Evolutionary conservation across 2,797 vertebrate genomes (phyloP).

Genomic region (Pampus argenteus): DNA sequence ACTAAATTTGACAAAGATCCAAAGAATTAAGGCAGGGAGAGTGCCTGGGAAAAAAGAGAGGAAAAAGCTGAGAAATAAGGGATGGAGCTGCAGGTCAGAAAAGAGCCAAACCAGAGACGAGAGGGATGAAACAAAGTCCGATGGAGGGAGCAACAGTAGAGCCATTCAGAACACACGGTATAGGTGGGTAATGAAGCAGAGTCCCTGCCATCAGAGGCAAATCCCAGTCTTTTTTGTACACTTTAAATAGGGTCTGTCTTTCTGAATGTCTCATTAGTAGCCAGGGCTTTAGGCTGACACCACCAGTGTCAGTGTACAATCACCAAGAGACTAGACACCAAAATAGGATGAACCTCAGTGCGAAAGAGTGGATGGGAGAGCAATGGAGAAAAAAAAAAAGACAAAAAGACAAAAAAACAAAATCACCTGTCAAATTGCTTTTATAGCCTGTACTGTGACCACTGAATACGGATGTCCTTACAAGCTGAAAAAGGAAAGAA

Average conservation of each 20-base stretch:
- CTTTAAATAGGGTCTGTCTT: constrained; percentile 67
- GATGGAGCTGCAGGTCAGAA: constrained; percentile 22
- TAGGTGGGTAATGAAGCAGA: constrained; percentile 71
- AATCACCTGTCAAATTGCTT: constrained; percentile 52
- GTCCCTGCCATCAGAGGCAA: constrained; percentile 68
- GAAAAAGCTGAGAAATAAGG: constrained; percentile 20
- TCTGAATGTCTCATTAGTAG: constrained; percentile 76
- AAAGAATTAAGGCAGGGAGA: constrained; percentile 44
- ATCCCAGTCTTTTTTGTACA: constrained; percentile 58
- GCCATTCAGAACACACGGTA: constrained; percentile 27
- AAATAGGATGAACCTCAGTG: constrained; percentile 57
- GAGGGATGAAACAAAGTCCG: constrained; percentile 34
- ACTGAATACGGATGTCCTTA: constrained; percentile 35
- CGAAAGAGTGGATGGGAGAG: constrained; percentile 26
- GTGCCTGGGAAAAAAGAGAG: constrained; percentile 23
- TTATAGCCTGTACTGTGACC: constrained; percentile 36
- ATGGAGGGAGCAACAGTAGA: constrained; percentile 38
- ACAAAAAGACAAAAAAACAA: constrained; percentile 18
- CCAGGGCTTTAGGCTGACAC: constrained; percentile 64
- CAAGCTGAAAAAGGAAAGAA: constrained; percentile 6
- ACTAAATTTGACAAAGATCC: constrained; percentile 59
- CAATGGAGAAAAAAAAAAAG: constrained; percentile 8
- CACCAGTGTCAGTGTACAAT: constrained; percentile 58
- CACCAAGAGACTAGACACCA: constrained; percentile 60
- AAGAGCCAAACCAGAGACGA: constrained; percentile 14